Evolutionary conservation across 2,113 vertebrate genomes (phyloP).

Genomic region (Litocranius walleri): DNA sequence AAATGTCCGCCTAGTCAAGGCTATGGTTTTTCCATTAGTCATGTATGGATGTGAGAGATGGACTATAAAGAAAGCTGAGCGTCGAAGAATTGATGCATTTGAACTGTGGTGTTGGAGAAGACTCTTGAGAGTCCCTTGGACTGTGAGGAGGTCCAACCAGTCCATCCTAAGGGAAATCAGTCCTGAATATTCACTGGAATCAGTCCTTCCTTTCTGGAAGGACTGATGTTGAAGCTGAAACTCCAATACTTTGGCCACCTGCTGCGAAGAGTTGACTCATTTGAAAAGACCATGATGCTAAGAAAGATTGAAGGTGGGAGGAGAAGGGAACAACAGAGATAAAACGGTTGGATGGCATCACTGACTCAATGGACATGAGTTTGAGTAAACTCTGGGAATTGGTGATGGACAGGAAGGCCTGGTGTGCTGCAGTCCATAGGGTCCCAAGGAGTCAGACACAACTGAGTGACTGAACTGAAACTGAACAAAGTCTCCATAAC

Average conservation of each 20-base stretch:
- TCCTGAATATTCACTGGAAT: not conserved
- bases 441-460: accelerated
- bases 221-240: not conserved
- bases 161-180: not conserved
- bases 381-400: not conserved
- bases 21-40: not conserved
- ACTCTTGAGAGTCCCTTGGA: not conserved
- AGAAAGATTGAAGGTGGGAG: not conserved
- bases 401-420: not conserved
- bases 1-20: not conserved
- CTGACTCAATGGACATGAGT: not conserved
- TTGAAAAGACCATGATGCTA: not conserved
- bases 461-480: not conserved
- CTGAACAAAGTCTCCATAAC: not conserved
- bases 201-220: too few relatives aligned
- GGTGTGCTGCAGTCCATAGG: accelerated
- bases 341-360: not conserved
- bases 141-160: not conserved
- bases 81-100: accelerated
- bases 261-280: accelerated
- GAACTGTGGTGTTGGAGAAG: not conserved
- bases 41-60: not conserved
- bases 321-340: accelerated
- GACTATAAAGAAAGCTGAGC: not conserved
- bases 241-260: not conserved